phyloP scores from a whole-genome alignment of 2,113 vertebrate genomes.

The Balaenoptera acutorostrata region DNA sequence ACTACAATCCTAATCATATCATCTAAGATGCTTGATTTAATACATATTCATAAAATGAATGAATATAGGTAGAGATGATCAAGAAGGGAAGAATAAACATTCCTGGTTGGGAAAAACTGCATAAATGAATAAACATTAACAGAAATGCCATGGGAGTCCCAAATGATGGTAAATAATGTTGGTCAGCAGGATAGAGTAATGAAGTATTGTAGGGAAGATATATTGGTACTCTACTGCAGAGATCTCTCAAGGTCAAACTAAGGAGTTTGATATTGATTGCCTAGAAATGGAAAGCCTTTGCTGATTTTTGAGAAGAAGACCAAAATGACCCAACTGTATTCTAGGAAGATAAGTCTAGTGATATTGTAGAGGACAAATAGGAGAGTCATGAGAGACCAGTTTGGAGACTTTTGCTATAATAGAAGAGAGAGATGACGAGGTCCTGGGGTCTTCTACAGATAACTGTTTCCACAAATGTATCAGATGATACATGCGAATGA shows the following conservation, averaged over 20 bases:
- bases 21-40: not conserved
- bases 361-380: not conserved
- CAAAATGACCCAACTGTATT: not conserved
- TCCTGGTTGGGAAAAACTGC: not conserved
- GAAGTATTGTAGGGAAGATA: not conserved
- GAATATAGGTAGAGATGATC: not conserved
- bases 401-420: not conserved
- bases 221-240: not conserved
- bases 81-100: not conserved
- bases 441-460: not conserved
- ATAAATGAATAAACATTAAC: not conserved
- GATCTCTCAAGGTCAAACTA: not conserved
- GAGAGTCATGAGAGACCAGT: not conserved
- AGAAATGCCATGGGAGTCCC: not conserved
- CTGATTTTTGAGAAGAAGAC: not conserved
- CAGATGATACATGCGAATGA: not conserved
- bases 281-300: not conserved
- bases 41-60: not conserved
- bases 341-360: not conserved
- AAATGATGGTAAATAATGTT: not conserved
- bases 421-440: not conserved
- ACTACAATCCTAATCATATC: not conserved
- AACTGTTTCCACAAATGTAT: not conserved
- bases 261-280: not conserved
- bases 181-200: not conserved